These are phyloP conservation scores for Platycnemis pennipes DNA, from an alignment of 2,888 invertebrate species.

Conservation along the genomic window DNA sequence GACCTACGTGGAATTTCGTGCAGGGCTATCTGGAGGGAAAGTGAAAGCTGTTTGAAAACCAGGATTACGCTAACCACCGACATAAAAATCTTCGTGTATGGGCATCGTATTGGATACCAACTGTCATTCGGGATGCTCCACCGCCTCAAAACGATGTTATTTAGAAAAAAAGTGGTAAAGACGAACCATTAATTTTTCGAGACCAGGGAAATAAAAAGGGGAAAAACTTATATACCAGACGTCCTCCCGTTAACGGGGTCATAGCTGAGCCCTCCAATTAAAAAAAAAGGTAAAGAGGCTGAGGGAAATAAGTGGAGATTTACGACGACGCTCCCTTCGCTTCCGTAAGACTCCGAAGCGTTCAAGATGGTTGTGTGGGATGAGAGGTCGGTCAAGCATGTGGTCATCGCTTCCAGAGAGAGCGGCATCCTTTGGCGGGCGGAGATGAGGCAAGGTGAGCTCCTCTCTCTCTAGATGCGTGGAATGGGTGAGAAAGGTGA, in stretches of 20 bases:
- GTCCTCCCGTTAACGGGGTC: constrained; percentile 39
- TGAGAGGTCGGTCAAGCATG: background rate
- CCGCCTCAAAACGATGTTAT: background rate
- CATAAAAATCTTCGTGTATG: background rate
- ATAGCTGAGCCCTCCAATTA: background rate
- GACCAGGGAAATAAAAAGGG: background rate
- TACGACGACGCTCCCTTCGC: background rate
- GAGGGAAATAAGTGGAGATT: background rate
- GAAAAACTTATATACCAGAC: background rate
- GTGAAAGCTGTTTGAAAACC: background rate
- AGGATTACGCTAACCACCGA: background rate
- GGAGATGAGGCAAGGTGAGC: constrained; percentile 11
- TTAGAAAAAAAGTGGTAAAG: background rate
- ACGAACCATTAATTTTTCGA: background rate
- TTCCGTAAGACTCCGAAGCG: background rate
- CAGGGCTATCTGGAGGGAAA: background rate
- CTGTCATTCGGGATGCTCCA: background rate
- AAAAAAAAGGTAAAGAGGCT: background rate
- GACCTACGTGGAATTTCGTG: background rate
- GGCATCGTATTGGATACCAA: background rate
- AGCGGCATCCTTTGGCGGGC: background rate
- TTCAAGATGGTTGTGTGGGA: background rate
- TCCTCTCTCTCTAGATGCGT: background rate
- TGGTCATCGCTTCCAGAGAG: background rate
- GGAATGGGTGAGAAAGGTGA: background rate